Evolutionary conservation across 1,140 invertebrate species (phyloP), one percentile per base, ranked within the genome.

Genomic region (Drosophila kikkawai): DNA sequence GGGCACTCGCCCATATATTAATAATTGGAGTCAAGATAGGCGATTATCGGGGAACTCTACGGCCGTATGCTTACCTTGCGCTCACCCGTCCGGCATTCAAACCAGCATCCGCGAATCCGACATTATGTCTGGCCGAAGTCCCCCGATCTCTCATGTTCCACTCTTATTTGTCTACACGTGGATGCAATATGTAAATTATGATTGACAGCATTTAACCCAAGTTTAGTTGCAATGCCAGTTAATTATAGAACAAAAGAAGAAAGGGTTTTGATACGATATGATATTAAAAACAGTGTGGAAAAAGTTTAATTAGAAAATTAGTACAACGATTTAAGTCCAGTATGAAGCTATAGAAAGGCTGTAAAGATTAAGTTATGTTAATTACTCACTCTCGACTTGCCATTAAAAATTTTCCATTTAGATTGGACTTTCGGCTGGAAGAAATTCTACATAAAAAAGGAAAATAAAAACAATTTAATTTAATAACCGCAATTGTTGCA

Each of bases 1-100:
- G 39, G 61, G 39, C 39, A 32, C 69, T 51, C 7, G 68, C 78
- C 75, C 36, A 39, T 70, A 47, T 75, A 57, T 66, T 60, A 88
- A 75, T 88, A 88, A 73, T 71, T 69, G 45, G 34, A 69, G 51
- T 42, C 45, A 74, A 64, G 67, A 64, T 45, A 47, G 64, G 22
- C 70, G 44, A 50, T 51, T 73, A 73, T 29, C 17, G 22, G 9
- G 32, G 12, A 56, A 71, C 64, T 73, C 55, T 13, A 56, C 53
- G 51, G 51, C 19, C 53, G 12, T 71, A 73, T 73, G 69, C 19
- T 71, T 71, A 47, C 69, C 69, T 73, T 70, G 64, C 29, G 64
- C 29, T 39, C 41, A 1, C 19, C 13, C 7, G 15, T 34, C 22
- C 26, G 17, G 9, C 65, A 56, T 45, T 67, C 47, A 67, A 22